These are phyloP conservation scores for Galaxea fascicularis DNA, from an alignment of 92 coral and sea anemone genomes.

Conservation along the genomic window DNA sequence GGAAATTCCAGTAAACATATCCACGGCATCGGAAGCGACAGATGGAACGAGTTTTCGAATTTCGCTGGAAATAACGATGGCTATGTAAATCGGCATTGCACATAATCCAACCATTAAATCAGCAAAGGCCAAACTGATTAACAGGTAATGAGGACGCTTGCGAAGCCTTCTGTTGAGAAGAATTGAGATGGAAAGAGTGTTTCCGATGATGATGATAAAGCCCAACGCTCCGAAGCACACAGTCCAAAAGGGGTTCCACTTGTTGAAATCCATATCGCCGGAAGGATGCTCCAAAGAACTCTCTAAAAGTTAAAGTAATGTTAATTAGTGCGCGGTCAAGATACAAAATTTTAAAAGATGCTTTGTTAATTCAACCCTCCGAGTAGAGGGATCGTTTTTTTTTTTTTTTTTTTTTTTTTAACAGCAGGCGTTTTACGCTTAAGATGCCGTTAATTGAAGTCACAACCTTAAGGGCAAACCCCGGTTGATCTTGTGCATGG, in stretches of 20 bases:
- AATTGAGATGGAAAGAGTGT: conserved; percentile 39
- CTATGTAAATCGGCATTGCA: conserved; percentile 45
- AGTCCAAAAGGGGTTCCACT: conserved; percentile 47
- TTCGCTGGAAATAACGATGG: not conserved
- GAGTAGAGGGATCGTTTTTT: too few species aligned
- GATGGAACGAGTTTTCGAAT: not conserved
- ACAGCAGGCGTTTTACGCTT: too few species aligned
- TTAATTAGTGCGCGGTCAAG: too few species aligned
- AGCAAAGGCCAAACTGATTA: conserved; percentile 63
- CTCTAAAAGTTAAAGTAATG: not conserved
- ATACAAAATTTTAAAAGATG: too few species aligned
- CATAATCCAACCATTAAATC: conserved; percentile 55
- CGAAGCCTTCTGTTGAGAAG: conserved; percentile 47
- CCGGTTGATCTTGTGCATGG: too few species aligned
- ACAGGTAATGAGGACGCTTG: conserved; percentile 59
- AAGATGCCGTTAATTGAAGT: too few species aligned
- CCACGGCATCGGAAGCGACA: conserved; percentile 12
- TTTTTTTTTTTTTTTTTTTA: too few species aligned
- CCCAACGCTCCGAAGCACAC: conserved; percentile 51
- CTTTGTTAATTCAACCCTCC: too few species aligned
- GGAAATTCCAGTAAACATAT: conserved; percentile 58
- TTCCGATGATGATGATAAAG: conserved; percentile 52
- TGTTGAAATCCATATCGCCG: conserved; percentile 8
- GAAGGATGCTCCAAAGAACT: too few species aligned
- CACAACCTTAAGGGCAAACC: too few species aligned